Percentiles rank a stretch among this genome's conserved stretches.
These are phyloP conservation scores for Mobula hypostoma DNA, from an alignment of 2,113 vertebrate species.

Conservation along the genomic window DNA sequence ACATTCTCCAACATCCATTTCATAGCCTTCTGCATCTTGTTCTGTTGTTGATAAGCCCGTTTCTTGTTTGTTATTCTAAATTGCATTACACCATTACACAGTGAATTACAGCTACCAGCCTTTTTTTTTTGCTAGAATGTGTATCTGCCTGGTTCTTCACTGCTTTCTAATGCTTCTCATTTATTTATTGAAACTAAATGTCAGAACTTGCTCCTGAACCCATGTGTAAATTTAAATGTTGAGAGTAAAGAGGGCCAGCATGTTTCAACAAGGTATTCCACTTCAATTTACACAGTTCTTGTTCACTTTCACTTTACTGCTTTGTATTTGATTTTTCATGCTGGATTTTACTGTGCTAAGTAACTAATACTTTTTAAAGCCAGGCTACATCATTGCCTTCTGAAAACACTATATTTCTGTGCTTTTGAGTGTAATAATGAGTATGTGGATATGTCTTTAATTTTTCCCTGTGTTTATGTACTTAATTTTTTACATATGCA, in stretches of 20 bases:
- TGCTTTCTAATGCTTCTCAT: not conserved
- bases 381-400: too few species aligned
- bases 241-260: not conserved
- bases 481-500: too few species aligned
- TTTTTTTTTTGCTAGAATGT: not conserved
- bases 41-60: not conserved
- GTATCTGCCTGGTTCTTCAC: not conserved
- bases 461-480: too few species aligned
- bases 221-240: not conserved
- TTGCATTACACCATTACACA: not conserved
- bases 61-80: not conserved
- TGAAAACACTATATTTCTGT: too few species aligned
- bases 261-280: not conserved
- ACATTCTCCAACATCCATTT: too few species aligned
- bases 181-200: not conserved
- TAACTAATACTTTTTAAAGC: not conserved
- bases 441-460: too few species aligned
- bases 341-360: not conserved
- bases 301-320: not conserved
- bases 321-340: not conserved
- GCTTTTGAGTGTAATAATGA: too few species aligned
- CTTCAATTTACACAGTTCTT: not conserved
- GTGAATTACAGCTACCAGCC: not conserved
- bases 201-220: not conserved
- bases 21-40: not conserved